Evolutionary conservation across 2,113 vertebrate genomes (phyloP).

Genomic region (Connochaetes taurinus): DNA sequence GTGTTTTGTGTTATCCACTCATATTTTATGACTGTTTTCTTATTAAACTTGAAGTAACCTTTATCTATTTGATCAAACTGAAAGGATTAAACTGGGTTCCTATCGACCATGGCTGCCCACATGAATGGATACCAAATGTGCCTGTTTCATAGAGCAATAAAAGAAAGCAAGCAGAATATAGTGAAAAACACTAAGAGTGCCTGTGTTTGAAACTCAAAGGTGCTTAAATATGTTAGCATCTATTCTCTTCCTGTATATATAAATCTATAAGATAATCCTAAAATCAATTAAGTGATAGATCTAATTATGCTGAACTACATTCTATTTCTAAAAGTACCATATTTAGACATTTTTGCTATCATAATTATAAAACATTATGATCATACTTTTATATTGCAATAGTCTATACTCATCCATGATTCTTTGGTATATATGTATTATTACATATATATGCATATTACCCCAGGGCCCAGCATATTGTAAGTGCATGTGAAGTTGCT

Average conservation of each 20-base stretch:
- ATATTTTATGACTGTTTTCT: neutral
- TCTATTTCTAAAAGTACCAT: neutral
- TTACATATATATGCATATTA: neutral
- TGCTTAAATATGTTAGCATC: neutral
- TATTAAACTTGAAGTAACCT: neutral
- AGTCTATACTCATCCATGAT: neutral
- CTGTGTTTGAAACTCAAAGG: neutral
- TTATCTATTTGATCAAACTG: neutral
- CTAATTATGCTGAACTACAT: neutral
- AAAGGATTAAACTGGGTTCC: neutral
- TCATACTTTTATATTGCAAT: neutral
- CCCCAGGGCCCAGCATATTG: accelerated
- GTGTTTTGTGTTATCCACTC: neutral
- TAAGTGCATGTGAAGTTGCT: neutral
- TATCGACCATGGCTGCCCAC: neutral
- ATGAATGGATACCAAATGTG: neutral
- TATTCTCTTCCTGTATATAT: neutral
- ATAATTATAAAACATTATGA: neutral
- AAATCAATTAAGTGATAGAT: neutral
- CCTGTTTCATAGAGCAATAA: neutral
- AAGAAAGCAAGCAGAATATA: neutral
- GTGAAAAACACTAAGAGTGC: neutral
- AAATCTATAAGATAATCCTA: neutral
- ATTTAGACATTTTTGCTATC: neutral
- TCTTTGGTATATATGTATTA: neutral